phyloP scores from a whole-genome alignment of 2,113 vertebrate species.

The Macroglossus sobrinus region DNA sequence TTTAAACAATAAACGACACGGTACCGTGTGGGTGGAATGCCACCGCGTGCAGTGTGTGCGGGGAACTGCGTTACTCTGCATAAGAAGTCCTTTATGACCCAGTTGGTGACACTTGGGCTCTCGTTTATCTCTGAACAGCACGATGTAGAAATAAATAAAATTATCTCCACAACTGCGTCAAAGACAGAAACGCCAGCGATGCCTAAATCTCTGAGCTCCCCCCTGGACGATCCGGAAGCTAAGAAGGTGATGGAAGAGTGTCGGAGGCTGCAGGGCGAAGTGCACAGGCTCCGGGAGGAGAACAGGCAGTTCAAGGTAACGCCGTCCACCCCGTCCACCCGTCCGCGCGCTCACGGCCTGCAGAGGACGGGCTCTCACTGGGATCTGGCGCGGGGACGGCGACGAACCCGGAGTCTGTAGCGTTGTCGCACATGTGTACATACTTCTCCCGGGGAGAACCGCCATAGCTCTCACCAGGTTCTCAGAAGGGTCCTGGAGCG shows the following conservation, averaged over 20 bases:
- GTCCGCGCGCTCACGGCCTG: too few species aligned
- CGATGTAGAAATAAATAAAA: conserved; percentile 96
- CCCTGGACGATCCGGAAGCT: conserved; percentile 93
- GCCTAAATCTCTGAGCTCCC: conserved; percentile 92
- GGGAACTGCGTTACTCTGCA: conserved; percentile 24
- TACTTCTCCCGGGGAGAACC: not conserved
- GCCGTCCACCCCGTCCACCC: not conserved
- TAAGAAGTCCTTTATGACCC: not conserved
- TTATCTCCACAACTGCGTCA: conserved; percentile 90
- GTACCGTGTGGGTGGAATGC: not conserved
- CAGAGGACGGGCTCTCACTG: fast-evolving
- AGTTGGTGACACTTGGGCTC: conserved; percentile 60
- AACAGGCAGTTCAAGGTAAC: conserved; percentile 96
- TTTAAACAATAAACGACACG: not conserved
- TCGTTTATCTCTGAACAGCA: conserved; percentile 87
- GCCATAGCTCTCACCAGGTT: not conserved
- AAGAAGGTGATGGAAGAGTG: conserved; percentile 98
- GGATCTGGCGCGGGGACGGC: not conserved
- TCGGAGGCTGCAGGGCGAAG: conserved; percentile 95
- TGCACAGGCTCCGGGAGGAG: conserved; percentile 98
- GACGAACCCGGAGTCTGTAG: not conserved
- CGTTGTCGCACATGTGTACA: not conserved
- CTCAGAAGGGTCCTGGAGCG: not conserved
- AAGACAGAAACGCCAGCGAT: conserved; percentile 93
- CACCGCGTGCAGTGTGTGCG: not conserved